Evolutionary conservation across 2,113 vertebrate species (phyloP), one percentile per base, ranked within the genome.

Genomic region (Sitta europaea): DNA sequence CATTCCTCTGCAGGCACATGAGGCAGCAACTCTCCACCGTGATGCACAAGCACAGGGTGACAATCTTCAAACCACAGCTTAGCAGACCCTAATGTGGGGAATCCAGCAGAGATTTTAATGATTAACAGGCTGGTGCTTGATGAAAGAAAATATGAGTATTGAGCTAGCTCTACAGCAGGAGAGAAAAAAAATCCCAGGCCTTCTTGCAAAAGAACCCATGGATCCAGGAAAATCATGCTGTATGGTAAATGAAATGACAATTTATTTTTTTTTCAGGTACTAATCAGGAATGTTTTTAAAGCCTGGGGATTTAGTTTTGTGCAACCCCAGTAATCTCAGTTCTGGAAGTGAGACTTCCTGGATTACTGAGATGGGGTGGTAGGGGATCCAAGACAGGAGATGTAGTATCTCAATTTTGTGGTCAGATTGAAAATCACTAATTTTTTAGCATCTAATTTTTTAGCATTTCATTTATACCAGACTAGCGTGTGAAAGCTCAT

Each of bases 61-160:
- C 36, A 15, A 33, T 18, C 16, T 51, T 31, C 4, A 5, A 55
- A 47, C 8, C 4, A 6, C 0, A 0, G 15, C 14, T 58, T 17
- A 70, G 45, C 10, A 4, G 42, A 66, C 6, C 9, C 15, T 12
- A 22, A 24, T 0, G 1, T 0, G 2, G 24, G 23, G 31, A 58
- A 57, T 35, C 23, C 68, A 62, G 4, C 5, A 48, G 48, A 35
- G 40, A 68, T 48, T 75, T 61, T 31, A 36, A 28, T 13, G 8
- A 29, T 20, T 50, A 33, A 20, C 11, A 48, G 15, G 40, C 7
- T 55, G 14, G 21, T 38, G 31, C 8, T 3, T 31, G 25, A n/a
- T 38, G 31, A 62, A 87, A 74, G 33, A 74, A 29, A 62, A 62
- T 12, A 45, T 31, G 19, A 1, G 1, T 29, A 62, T 25, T 78